phyloP scores from a whole-genome alignment of 2,113 vertebrate genomes.

The Saccopteryx bilineata region DNA sequence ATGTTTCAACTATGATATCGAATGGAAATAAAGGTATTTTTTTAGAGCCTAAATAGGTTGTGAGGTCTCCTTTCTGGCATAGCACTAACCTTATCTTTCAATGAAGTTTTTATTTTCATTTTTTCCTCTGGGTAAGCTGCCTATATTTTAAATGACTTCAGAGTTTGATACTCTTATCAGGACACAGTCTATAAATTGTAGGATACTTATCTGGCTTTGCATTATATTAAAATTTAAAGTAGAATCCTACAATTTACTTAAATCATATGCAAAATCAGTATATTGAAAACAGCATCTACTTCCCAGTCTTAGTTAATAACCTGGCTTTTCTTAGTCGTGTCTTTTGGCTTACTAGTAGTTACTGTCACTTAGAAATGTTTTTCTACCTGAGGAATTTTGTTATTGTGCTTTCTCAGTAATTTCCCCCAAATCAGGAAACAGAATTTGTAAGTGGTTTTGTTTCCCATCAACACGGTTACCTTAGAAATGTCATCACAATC shows the following conservation, averaged over 20 bases:
- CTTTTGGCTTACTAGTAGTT: neutral
- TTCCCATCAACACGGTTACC: neutral
- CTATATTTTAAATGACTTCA: neutral
- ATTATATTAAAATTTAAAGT: neutral
- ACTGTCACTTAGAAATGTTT: conserved; percentile 17
- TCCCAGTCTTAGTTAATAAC: neutral
- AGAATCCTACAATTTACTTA: neutral
- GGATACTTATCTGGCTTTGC: neutral
- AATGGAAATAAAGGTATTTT: neutral
- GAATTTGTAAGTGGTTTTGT: neutral
- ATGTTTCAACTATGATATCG: neutral
- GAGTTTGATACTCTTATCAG: neutral
- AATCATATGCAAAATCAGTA: neutral
- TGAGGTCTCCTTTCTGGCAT: neutral
- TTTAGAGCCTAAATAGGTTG: neutral
- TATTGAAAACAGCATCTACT: neutral
- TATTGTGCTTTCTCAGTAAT: conserved; percentile 30
- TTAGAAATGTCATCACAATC: conserved; percentile 44
- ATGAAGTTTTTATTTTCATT: neutral
- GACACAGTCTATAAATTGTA: neutral
- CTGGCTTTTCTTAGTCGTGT: neutral
- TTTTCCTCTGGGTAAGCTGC: neutral
- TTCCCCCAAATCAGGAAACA: neutral
- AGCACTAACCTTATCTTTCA: neutral
- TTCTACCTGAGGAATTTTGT: neutral